Evolutionary conservation across 1,140 invertebrate species (phyloP), one percentile per base, ranked within the genome.

Genomic region (Oncopeltus fasciatus): DNA sequence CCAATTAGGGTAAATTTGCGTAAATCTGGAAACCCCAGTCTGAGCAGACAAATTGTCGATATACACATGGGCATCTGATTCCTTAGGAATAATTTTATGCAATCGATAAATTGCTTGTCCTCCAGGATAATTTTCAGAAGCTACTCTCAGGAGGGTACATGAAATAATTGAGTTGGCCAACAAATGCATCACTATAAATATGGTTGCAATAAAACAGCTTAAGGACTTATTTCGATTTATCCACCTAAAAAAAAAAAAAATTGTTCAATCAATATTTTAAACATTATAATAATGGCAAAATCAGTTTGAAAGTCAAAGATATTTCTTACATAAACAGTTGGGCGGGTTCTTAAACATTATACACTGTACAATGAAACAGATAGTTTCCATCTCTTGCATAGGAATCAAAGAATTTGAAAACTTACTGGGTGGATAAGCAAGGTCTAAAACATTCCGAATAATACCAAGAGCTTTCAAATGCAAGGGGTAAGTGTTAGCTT

Each of bases 21-120:
- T 85, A 73, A 98, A 99, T 70, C 93, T 79, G 2, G 91, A 90
- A 1, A 98, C 87, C 14, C 95, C 95, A 18, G 92, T 98, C 77
- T 98, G 94, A n/a, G 94, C 93, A 31, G 89, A 84, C 63, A 88
- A 80, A 68, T 90, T 88, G 70, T 92, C 88, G 67, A 98, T 94
- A 70, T 98, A 92, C 49, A 98, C 82, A 69, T 84, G 75, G 3
- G 87, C 81, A 69, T 78, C 77, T 18, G 78, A 71, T 67, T 80
- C 75, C 11, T 72, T 72, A 66, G 75, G 75, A 68, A 91, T 83
- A 21, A 92, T 67, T 64, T 84, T 77, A 75, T 98, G 92, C 51
- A 98, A 77, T 68, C 79, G 79, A 58, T 80, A 77, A 44, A 98
- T 84, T 5, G 94, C 94, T 24, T 81, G 74, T 64, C 93, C 95